Evolutionary conservation across 2,888 invertebrate genomes (phyloP), one percentile per base, ranked within the genome.

Genomic region (Andricus curvator): DNA sequence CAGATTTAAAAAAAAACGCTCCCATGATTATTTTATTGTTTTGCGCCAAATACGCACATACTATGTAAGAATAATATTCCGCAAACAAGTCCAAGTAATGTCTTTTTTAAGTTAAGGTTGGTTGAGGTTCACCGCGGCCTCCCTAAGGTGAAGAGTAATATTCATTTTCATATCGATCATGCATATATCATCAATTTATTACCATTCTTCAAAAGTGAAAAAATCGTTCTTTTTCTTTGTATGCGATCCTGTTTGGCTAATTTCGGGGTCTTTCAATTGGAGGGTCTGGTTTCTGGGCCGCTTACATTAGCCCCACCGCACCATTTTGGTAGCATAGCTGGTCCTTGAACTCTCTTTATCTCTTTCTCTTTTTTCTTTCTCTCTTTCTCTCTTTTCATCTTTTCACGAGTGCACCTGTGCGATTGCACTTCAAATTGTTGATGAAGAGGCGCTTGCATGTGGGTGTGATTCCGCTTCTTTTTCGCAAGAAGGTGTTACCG

Each of bases 401-500:
- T 51, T 56, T 33, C 29, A 51, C 56, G 6, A 1, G n/a, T 33
- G 33, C 74, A 74, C 74, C 74, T 74, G 74, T 74, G n/a, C 15
- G 74, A 56, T 77, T 77, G 64, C 77, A 64, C 29, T 48, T 22
- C 8, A 51, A 74, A 44, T 51, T 51, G 20, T 17, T 15, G 20
- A 65, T n/a, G 25, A 74, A 3, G 25, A 25, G 6, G 17, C 20
- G 22, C 17, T 74, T 74, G 22, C 51, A 11, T 41, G 64, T 41
- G 64, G 64, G 41, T 65, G 77, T 64, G 25, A 78, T 67, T 37
- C 41, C 64, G 79, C 70, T 64, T 77, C 80, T 81, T 83, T 83
- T 81, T 81, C 74, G 83, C 80, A 84, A 81, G 83, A 80, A 79
- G 81, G 82, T 80, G 78, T 79, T 80, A 80, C 44, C 29, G 25